phyloP scores from a whole-genome alignment of 1,140 invertebrate species.

The Planococcus citri region DNA sequence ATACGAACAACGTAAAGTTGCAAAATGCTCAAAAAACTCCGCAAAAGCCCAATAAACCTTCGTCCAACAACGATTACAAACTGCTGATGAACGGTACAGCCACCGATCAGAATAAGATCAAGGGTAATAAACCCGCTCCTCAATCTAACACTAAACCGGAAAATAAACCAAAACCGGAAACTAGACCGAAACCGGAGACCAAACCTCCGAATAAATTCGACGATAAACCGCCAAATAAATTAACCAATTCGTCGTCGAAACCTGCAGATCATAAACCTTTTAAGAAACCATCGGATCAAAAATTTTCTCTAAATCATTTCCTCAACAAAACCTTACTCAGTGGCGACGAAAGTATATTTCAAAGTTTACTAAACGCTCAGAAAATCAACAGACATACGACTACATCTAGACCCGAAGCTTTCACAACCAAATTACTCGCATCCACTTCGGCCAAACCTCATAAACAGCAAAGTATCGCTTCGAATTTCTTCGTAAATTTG shows the following conservation, averaged over 20 bases:
- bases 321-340: too few relatives aligned
- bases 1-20: not conserved
- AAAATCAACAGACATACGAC: not conserved
- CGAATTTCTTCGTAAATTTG: not conserved
- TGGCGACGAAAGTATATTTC: not conserved
- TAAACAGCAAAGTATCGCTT: not conserved
- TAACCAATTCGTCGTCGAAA: not conserved
- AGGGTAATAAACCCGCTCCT: not conserved
- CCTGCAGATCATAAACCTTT: not conserved
- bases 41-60: not conserved
- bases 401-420: not conserved
- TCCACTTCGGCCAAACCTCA: not conserved
- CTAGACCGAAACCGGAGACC: not conserved
- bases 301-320: too few relatives aligned
- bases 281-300: not conserved
- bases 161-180: not conserved
- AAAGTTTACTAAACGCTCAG: not conserved
- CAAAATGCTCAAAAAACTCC: not conserved
- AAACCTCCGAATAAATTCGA: not conserved
- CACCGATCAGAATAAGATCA: not conserved
- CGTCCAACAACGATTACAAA: not conserved
- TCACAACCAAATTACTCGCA: not conserved
- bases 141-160: not conserved
- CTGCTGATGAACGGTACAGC: not conserved
- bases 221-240: not conserved